Conservation (phyloP, 2,888 invertebrate genomes). For the Agriotes lineatus region DNA sequence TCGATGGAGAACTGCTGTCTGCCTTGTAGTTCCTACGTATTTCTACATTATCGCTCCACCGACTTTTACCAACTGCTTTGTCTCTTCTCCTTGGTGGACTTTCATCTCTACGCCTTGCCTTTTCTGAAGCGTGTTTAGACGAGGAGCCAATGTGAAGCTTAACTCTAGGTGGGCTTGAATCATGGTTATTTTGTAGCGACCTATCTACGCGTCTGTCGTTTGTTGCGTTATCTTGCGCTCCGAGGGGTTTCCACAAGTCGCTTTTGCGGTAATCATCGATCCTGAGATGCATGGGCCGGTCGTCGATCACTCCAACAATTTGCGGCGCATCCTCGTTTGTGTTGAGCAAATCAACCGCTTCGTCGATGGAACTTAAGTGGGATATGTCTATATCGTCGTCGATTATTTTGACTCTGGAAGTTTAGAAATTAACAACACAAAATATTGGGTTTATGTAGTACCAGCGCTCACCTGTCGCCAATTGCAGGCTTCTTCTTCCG, state of each 20-base stretch:
- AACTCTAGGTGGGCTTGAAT: neutral
- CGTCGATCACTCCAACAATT: constrained; percentile 89
- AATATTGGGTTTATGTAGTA: neutral
- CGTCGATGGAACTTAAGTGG: constrained; percentile 72
- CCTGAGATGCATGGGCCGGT: constrained; percentile 76
- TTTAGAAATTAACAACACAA: neutral
- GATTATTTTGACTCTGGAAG: constrained; percentile 81
- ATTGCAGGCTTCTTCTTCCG: constrained; percentile 72
- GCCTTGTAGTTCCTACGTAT: too few relatives aligned
- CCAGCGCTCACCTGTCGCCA: constrained; percentile 22
- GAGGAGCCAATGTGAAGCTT: neutral
- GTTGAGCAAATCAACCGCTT: constrained; percentile 77
- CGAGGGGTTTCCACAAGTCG: constrained; percentile 60
- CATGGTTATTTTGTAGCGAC: neutral
- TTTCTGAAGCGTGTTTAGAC: constrained; percentile 31
- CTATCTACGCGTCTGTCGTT: neutral
- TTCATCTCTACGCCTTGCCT: constrained; percentile 29
- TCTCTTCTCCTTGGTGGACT: constrained; percentile 6
- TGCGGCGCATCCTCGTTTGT: constrained; percentile 91
- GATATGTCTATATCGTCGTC: constrained; percentile 85
- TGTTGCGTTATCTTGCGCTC: constrained; percentile 34
- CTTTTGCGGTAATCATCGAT: constrained; percentile 61
- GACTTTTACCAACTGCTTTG: neutral
- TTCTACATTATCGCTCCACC: too few relatives aligned
- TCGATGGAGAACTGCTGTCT: too few relatives aligned